Evolutionary conservation across 2,797 vertebrate genomes (phyloP), one percentile per base, ranked within the genome.

Genomic region (Parauchenoglanis ngamensis): DNA sequence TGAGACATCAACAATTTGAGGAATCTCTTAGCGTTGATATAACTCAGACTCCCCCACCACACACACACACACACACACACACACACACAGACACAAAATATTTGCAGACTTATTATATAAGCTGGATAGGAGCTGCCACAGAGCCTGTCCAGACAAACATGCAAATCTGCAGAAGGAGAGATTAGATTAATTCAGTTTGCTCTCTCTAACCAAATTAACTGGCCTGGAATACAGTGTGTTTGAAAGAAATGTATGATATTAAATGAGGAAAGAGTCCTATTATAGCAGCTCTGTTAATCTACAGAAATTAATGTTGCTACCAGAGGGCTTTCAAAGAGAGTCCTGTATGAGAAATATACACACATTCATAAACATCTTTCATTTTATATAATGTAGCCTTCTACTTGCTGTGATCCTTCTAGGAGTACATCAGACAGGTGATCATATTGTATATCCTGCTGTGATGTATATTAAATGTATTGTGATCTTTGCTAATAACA

Each of bases 171-270:
- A 85, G 65, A 40, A 77, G 52, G 28, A 61, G 63, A 88, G 90
- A 80, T 63, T 87, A 87, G 88, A 88, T 89, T 54, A 88, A 87
- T 90, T 84, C 56, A 88, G 86, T 90, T 90, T 63, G 56, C 70
- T 83, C 82, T 87, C 54, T 85, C 49, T 44, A 83, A 86, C 67
- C 85, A 81, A 85, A 75, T 52, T 83, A 86, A 88, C 81, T 86
- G 54, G 65, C 77, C 83, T 73, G 72, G 76, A 88, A 85, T 77
- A 85, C 80, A 85, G 78, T 49, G 56, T 83, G 86, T 85, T 85
- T 83, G 35, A 72, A 87, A 89, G 84, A 79, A 88, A 65, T 49
- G 79, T 59, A 77, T 78, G 86, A 78, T 80, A 85, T 25, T 49
- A 68, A 35, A 78, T n/a, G 44, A 83, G 70, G 54, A 35, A 57